phyloP scores from a whole-genome alignment of 2,797 vertebrate genomes.

The Melanotaenia nigrans region DNA sequence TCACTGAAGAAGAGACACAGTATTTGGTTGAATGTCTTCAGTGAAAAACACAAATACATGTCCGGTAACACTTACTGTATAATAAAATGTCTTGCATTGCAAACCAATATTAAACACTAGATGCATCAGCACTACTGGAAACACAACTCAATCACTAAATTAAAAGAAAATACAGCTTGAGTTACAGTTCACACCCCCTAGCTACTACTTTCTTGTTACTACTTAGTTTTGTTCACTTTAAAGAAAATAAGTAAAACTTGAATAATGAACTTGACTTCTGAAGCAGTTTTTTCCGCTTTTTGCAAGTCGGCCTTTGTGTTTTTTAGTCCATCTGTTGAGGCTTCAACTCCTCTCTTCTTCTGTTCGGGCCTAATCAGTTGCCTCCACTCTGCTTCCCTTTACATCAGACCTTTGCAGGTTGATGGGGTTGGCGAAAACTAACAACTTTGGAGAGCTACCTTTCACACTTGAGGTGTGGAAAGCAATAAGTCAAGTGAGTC shows the following conservation, averaged over 20 bases:
- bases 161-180: neutral
- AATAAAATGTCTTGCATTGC: neutral
- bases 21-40: neutral
- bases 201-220: neutral
- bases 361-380: neutral
- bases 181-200: neutral
- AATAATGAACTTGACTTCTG: neutral
- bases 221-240: neutral
- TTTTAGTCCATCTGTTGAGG: neutral
- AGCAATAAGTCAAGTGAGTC: neutral
- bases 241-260: neutral
- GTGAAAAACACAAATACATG: neutral
- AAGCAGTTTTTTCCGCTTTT: too few species aligned
- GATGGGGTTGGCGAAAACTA: neutral
- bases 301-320: neutral
- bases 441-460: neutral
- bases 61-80: neutral
- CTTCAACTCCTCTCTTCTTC: neutral
- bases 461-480: neutral
- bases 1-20: neutral
- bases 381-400: conserved; percentile 8
- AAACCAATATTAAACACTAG: neutral
- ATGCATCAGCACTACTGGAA: neutral
- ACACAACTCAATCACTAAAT: neutral
- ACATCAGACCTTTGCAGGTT: neutral